phyloP scores from a whole-genome alignment of 2,888 invertebrate genomes.

The Cremastobaeus sp. region DNA sequence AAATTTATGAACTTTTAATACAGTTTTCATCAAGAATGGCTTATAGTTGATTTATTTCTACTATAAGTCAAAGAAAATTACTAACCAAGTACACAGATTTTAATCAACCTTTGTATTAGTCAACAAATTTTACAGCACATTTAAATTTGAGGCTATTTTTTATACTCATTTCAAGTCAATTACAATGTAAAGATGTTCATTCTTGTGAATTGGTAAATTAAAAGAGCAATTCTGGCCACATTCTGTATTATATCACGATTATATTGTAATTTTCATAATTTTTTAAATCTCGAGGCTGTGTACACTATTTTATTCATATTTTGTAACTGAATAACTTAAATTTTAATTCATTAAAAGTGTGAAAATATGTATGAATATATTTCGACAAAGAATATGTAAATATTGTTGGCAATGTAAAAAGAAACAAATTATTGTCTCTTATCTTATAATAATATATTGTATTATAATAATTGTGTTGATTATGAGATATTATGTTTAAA shows the following conservation, averaged over 20 bases:
- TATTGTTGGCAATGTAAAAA: background rate
- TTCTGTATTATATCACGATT: too few species aligned
- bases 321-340: too few species aligned
- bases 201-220: background rate
- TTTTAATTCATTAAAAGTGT: background rate
- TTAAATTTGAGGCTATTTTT: too few species aligned
- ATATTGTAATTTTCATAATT: background rate
- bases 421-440: conserved; percentile 15
- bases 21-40: too few species aligned
- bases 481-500: conserved; percentile 13
- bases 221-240: background rate
- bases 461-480: conserved; percentile 22
- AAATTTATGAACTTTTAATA: too few species aligned
- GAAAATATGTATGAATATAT: background rate
- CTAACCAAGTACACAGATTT: too few species aligned
- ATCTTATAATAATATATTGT: conserved; percentile 15
- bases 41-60: too few species aligned
- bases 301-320: background rate
- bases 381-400: background rate
- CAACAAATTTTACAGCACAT: too few species aligned
- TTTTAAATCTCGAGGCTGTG: background rate
- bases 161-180: too few species aligned
- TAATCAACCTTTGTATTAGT: too few species aligned
- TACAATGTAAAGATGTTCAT: too few species aligned
- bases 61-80: too few species aligned